Base-by-base conservation (phyloP, 2,888 invertebrate genomes). In the Heliconius erato region DNA sequence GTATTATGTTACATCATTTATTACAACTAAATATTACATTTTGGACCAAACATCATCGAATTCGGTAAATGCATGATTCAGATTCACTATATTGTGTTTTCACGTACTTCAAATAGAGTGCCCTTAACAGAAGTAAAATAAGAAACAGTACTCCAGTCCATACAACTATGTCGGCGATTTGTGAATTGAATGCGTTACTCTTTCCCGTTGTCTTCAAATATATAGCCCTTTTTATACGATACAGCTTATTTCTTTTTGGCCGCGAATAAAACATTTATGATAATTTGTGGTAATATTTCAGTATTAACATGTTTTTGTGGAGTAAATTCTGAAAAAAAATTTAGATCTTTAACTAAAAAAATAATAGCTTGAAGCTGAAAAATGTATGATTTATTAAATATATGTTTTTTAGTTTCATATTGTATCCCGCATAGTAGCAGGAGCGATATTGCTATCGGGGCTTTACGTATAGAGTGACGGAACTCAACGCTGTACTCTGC, bases 161-260 rank as follows among this genome's bases (percentile, higher is more conserved):
- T 0, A 89, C 11, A 0, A 89, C 72, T 0, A 90, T 35, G 40
- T 84, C 83, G 19, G 84, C 71, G 0, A 89, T 67, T 32, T 88
- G 86, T 0, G 79, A 4, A 6, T 84, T 83, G 32, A 85, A 72
- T 0, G 78, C n/a, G 0, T 79, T 23, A 1, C 63, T 80, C 9
- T 83, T 77, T 1, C 81, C 84, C 0, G 81, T 83, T 0, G 86
- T 86, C n/a, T 82, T 86, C 79, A 88, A 74, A 72, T 88, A 88
- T 11, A 89, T 86, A 1, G 86, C 84, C 81, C 86, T 86, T 77
- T 89, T 90, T 28, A 91, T 79, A 12, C 87, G 87, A 76, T 87
- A 85, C 5, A 88, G 79, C 35, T 83, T 86, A 28, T 84, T 87
- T 59, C 81, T 80, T 59, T 85, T 88, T 23, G 68, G 84, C 76